A percentile compares a stretch with the other conserved stretches of the same genome.
Evolutionary conservation across 2,797 vertebrate genomes (phyloP).

Genomic region (Heterohyrax brucei): DNA sequence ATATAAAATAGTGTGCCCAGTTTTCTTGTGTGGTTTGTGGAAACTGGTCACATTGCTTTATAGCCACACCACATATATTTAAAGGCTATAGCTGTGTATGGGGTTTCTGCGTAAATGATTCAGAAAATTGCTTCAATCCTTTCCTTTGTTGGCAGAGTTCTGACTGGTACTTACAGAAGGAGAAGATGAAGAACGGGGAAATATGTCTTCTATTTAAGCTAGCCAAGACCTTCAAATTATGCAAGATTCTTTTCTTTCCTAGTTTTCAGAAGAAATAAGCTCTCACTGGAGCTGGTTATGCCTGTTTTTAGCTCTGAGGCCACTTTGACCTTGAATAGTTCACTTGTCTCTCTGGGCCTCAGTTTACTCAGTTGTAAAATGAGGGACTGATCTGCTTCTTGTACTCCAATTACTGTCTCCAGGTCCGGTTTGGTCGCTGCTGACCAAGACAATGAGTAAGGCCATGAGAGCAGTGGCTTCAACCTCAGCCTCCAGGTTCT

Average conservation of each 20-base stretch:
- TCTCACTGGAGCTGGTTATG: background rate
- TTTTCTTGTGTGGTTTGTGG: conserved; percentile 84
- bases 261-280: conserved; percentile 69
- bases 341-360: background rate
- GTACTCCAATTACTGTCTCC: background rate
- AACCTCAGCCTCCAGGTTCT: background rate
- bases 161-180: conserved; percentile 55
- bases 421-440: background rate
- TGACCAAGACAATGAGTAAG: conserved; percentile 10
- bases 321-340: background rate
- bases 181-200: conserved; percentile 58
- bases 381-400: background rate
- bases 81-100: conserved; percentile 76
- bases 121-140: conserved; percentile 82
- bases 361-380: conserved; percentile 28
- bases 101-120: conserved; percentile 81
- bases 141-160: conserved; percentile 65
- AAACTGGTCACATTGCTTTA: conserved; percentile 80
- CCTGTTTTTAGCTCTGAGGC: conserved; percentile 23
- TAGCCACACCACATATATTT: conserved; percentile 81
- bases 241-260: conserved; percentile 66
- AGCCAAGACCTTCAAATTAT: conserved; percentile 60
- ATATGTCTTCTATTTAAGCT: conserved; percentile 68
- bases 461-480: conserved; percentile 18
- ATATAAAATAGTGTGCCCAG: conserved; percentile 79